phyloP scores from a whole-genome alignment of 2,113 vertebrate genomes.

The Okapia johnstoni region DNA sequence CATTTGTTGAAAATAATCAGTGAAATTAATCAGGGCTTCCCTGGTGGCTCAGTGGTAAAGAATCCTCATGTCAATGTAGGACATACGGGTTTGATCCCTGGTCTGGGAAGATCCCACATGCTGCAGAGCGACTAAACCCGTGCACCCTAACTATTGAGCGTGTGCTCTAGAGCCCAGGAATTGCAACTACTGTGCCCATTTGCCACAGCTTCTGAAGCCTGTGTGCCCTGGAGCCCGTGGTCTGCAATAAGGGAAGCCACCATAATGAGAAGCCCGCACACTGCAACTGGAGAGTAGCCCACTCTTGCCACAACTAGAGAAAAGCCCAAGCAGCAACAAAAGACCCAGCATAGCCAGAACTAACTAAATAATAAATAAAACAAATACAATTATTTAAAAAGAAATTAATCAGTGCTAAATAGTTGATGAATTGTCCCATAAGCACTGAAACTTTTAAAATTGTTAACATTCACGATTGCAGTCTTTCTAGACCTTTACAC shows the following conservation, averaged over 20 bases:
- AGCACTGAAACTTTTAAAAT: slow-evolving; percentile 8
- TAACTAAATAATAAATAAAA: background rate
- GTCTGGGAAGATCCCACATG: background rate
- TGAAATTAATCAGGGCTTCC: background rate
- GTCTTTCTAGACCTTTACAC: background rate
- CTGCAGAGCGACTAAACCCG: background rate
- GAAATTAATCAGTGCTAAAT: slow-evolving; percentile 6
- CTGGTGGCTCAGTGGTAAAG: background rate
- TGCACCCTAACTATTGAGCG: background rate
- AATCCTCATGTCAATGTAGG: background rate
- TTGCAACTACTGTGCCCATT: background rate
- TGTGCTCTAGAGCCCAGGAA: background rate
- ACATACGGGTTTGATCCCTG: background rate
- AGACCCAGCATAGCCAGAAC: background rate
- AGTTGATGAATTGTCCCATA: background rate
- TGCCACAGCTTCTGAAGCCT: background rate
- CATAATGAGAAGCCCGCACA: background rate
- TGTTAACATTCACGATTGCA: background rate
- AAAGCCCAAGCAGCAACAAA: background rate
- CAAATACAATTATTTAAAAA: background rate
- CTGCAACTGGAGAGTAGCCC: background rate
- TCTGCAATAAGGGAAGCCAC: background rate
- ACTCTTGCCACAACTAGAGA: background rate
- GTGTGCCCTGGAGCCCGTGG: background rate
- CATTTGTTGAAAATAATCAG: background rate